Evolutionary conservation across 2,113 vertebrate species (phyloP), one percentile per base, ranked within the genome.

Genomic region (Hydrolagus affinis): DNA sequence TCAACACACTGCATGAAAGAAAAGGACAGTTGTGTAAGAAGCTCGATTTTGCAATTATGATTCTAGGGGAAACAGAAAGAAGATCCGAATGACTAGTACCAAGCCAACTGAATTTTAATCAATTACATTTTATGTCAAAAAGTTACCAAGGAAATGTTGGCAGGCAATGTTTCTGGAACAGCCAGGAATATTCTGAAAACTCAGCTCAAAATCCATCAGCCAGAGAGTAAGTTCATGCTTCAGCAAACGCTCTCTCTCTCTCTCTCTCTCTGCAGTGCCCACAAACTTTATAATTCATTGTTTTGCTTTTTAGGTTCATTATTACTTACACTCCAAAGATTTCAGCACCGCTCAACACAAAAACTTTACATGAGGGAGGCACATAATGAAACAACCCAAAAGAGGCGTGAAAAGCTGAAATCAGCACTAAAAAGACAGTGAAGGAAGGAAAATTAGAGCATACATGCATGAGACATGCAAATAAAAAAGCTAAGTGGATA

Each of bases 141-240:
- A 9, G 62, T 66, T 15, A 66, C 32, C 66, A 11, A 14, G n/a
- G 62, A 66, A 28, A 30, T 83, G 15, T 83, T 83, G 78, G 23
- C 78, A 83, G 25, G 8, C 17, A 19, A 64, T 11, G 19, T 66
- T 10, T 19, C 10, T 17, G 21, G 15, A 30, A 78, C 2, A 23
- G 62, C 72, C 28, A 83, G 78, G 17, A 23, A 83, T 17, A 28
- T 30, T 68, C 25, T 83, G 78, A 83, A 25, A 83, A 19, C 28
- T 11, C 60, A 32, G 62, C 25, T 83, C 62, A 21, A 83, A 83
- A 83, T 66, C 25, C 0, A 83, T 8, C 28, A 66, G 60, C 60
- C 17, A 83, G 28, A 10, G 62, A 17, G 15, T 4, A 19, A 28
- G 0, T 19, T 19, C 17, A 64, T 64, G 28, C 57, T 21, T 60